Base-by-base conservation (phyloP, 2,797 vertebrate genomes). In the Eulemur albifrons region DNA sequence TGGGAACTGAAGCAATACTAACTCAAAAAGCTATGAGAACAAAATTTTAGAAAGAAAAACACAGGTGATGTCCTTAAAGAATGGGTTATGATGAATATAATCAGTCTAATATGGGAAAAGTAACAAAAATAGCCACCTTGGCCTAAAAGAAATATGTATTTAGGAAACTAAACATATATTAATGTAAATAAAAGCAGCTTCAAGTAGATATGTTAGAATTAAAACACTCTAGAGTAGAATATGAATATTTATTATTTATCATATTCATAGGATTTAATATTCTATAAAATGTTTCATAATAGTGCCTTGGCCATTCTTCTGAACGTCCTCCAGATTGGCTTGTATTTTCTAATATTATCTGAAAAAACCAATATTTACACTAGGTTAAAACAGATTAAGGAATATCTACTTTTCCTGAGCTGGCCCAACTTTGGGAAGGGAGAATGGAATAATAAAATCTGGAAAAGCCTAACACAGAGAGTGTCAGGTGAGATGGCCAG, bases 211-310 rank as follows among this genome's bases (percentile, higher is more conserved):
- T 4, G 17, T 73, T 91, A 59, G 89, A 94, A 95, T 93, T 73
- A 70, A 90, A 92, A 93, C 52, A 40, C 6, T 90, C 0, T 14
- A 52, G 4, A 89, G 30, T 48, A 81, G 50, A 83, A 84, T 48
- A 83, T 76, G 32, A 95, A 85, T 72, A 84, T 81, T 88, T 59
- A 63, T 63, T 94, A 91, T 76, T 73, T 89, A 95, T 70, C 77
- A 89, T 88, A 69, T 61, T 89, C 63, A 83, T 48, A 86, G 27
- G 63, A 63, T 69, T 63, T 79, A 93, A 57, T n/a, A 48, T 75
- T 84, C n/a, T 40, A 11, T 54, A 76, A 83, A 87, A 67, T 38
- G 57, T 38, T 93, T 94, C 48, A 80, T 57, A 95, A 50, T 92
- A 40, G 76, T 30, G 63, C 18, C 82, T 73, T 63, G 32, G 45